Base-by-base conservation (phyloP, 2,113 vertebrate genomes). In the Aegithalos caudatus region DNA sequence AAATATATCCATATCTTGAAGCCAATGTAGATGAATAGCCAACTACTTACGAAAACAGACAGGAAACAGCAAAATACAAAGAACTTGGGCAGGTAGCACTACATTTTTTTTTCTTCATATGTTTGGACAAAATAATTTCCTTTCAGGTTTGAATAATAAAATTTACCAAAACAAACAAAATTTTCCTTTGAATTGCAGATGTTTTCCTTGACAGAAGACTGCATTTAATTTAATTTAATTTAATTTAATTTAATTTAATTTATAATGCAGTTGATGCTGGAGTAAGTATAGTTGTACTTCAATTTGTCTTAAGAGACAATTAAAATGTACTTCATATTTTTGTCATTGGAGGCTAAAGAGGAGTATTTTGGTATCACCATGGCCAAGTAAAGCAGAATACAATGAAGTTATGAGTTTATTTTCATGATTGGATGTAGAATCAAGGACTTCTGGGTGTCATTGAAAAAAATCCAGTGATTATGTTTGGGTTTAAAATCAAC, bases 211-310 rank as follows among this genome's bases (percentile, higher is more conserved):
- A 74, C 10, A 73, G 28, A 90, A 72, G 27, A 82, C 54, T 54
- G 33, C 15, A 51, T 93, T 92, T 48, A 38, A 57, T 74, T 90
- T 35, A 89, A 94, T 81, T 69, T 86, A 57, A 57, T 5, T 45
- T 17, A 6, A 61, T 81, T 69, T 86, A 57, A 57, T 5, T 45
- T 31, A 12, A 56, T 67, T 86, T 45, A 72, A 95, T 95, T 95
- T 89, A 74, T 89, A 95, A 91, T 85, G 54, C 71, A 51, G 50
- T 66, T 94, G 66, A 83, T 97, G 89, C 38, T 96, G 81, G 35
- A 97, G 47, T 80, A 92, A 96, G 90, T 54, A 71, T 42, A 94
- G 44, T 64, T 88, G n/a, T 57, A 72, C 69, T 94, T 74, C 11
- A 57, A 79, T 80, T 89, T 69, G 4, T 87, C 37, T 72, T 51